A percentile compares a stretch with the other conserved stretches of the same genome.
Evolutionary conservation across 2,888 invertebrate species (phyloP).

Genomic region (Euproctis similis): DNA sequence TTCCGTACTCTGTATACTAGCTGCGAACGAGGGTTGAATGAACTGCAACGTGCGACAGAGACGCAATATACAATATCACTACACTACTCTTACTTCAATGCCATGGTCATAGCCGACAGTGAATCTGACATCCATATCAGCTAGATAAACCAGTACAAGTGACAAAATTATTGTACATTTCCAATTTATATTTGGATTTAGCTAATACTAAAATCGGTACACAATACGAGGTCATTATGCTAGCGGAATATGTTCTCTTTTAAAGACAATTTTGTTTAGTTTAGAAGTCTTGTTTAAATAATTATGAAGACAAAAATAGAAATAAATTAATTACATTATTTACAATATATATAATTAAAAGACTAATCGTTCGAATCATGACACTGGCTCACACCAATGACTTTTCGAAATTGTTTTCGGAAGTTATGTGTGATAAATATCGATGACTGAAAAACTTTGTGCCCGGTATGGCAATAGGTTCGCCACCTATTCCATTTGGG

Average conservation of each 20-base stretch:
- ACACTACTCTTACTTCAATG: slow-evolving; percentile 39
- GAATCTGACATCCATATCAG: slow-evolving; percentile 51
- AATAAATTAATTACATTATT: too few species aligned
- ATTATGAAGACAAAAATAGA: too few species aligned
- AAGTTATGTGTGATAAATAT: too few species aligned
- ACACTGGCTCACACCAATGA: too few species aligned
- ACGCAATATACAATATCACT: slow-evolving; percentile 22
- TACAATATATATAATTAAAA: too few species aligned
- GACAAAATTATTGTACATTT: slow-evolving; percentile 25
- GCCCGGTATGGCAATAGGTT: too few species aligned
- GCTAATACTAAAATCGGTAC: slow-evolving; percentile 24
- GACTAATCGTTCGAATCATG: too few species aligned
- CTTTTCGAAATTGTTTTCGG: too few species aligned
- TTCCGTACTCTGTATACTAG: slow-evolving; percentile 70
- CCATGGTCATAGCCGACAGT: slow-evolving; percentile 61
- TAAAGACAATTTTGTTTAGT: too few species aligned
- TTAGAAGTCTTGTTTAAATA: too few species aligned
- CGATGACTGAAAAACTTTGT: too few species aligned
- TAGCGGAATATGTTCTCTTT: slow-evolving; percentile 6
- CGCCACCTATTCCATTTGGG: too few species aligned
- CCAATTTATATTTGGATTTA: slow-evolving; percentile 25
- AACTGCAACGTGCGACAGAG: slow-evolving; percentile 61
- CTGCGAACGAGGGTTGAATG: slow-evolving; percentile 57
- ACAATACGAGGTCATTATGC: slow-evolving; percentile 6
- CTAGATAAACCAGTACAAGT: slow-evolving; percentile 58